phyloP scores from a whole-genome alignment of 2,113 vertebrate genomes.

The Rhynchopsitta pachyrhyncha region DNA sequence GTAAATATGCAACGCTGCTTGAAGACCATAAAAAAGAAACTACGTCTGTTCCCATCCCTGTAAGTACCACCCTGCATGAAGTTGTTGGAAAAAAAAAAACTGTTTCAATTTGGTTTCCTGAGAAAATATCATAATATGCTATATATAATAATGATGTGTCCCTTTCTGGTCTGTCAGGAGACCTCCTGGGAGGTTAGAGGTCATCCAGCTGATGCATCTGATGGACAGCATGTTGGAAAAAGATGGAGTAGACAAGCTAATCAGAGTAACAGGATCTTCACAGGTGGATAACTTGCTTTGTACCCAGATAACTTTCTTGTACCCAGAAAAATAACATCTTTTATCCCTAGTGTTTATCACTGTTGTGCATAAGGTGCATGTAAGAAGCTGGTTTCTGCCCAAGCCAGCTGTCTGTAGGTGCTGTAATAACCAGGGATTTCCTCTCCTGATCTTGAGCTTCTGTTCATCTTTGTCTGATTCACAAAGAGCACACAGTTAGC shows the following conservation, averaged over 20 bases:
- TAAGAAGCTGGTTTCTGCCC: neutral
- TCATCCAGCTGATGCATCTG: constrained; percentile 80
- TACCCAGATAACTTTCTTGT: neutral
- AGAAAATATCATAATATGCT: neutral
- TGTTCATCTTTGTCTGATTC: neutral
- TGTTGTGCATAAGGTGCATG: neutral
- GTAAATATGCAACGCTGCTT: constrained; percentile 88
- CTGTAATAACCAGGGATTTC: neutral
- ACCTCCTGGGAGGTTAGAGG: constrained; percentile 84
- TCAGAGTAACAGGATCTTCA: constrained; percentile 77
- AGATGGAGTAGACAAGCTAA: constrained; percentile 76
- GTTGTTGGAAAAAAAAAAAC: neutral
- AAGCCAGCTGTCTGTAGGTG: neutral
- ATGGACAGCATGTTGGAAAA: constrained; percentile 89
- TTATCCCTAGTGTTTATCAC: neutral
- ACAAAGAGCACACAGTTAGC: neutral
- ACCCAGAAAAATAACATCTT: neutral
- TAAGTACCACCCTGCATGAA: constrained; percentile 66
- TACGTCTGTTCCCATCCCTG: constrained; percentile 85
- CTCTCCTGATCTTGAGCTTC: neutral
- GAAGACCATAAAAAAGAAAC: constrained; percentile 80
- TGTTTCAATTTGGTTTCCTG: neutral
- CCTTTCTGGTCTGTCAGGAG: constrained; percentile 71
- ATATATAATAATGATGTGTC: neutral
- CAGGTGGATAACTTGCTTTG: constrained; percentile 69